phyloP scores from a whole-genome alignment of 2,797 vertebrate species.

The Eulemur rubriventer region DNA sequence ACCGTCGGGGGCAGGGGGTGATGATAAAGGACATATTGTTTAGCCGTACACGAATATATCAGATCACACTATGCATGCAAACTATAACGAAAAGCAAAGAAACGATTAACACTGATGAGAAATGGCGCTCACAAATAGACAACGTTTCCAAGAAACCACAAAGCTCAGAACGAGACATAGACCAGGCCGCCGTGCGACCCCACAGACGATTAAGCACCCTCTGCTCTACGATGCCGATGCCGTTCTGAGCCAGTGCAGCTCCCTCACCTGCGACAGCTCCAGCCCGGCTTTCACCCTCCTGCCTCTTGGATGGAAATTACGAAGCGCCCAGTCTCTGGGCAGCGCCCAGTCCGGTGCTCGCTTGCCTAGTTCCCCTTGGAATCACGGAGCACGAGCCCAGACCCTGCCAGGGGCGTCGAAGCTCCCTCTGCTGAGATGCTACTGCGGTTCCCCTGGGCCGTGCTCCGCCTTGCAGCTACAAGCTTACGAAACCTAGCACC shows the following conservation, averaged over 20 bases:
- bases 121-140: not conserved
- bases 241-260: fast-evolving
- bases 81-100: not conserved
- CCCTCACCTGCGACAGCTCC: not conserved
- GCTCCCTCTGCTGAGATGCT: fast-evolving
- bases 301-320: not conserved
- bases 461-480: not conserved
- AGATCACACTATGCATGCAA: too few relatives aligned
- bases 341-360: not conserved
- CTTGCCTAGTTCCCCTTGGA: not conserved
- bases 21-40: not conserved
- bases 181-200: fast-evolving
- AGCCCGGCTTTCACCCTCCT: not conserved
- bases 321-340: not conserved
- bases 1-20: not conserved
- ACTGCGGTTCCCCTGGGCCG: fast-evolving
- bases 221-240: fast-evolving
- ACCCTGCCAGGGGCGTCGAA: not conserved
- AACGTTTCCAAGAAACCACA: not conserved
- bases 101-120: not conserved
- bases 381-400: not conserved
- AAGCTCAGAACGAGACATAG: fast-evolving
- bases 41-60: fast-evolving
- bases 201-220: fast-evolving
- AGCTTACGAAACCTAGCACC: not conserved